Conservation (phyloP, 1,140 invertebrate species). For the Eumeta japonica region DNA sequence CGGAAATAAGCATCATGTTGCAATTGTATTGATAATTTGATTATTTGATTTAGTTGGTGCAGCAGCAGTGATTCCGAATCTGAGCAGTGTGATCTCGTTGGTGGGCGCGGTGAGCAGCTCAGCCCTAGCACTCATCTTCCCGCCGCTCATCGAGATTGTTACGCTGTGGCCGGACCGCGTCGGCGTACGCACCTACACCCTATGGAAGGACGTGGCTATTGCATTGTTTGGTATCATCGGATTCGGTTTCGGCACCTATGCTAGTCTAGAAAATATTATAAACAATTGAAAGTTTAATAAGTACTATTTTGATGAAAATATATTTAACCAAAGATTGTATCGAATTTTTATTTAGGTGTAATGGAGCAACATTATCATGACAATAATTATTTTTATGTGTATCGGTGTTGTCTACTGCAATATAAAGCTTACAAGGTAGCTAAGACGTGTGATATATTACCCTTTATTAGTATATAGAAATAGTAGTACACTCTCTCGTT, state of each 20-base stretch:
- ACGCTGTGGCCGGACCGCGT: slow-evolving; percentile 70
- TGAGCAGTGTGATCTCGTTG: slow-evolving; percentile 86
- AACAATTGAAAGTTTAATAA: not conserved
- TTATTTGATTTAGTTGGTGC: slow-evolving; percentile 68
- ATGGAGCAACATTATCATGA: too few species aligned
- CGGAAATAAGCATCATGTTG: too few species aligned
- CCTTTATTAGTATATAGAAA: too few species aligned
- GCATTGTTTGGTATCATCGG: slow-evolving; percentile 73
- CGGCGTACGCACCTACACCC: slow-evolving; percentile 61
- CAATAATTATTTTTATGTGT: too few species aligned
- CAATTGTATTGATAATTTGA: too few species aligned
- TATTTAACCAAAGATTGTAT: too few species aligned
- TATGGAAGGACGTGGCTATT: slow-evolving; percentile 73
- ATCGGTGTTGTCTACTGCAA: too few species aligned
- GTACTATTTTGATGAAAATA: too few species aligned
- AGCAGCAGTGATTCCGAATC: slow-evolving; percentile 80
- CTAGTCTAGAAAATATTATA: slow-evolving; percentile 70
- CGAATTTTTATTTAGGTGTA: too few species aligned
- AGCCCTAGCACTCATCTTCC: slow-evolving; percentile 85
- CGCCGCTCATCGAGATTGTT: slow-evolving; percentile 87
- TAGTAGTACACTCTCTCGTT: too few species aligned
- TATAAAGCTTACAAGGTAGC: too few species aligned
- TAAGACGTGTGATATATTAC: too few species aligned
- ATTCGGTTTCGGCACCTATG: slow-evolving; percentile 77
- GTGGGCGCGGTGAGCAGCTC: slow-evolving; percentile 90